These are phyloP conservation scores for Andrena camellia DNA, from an alignment of 2,888 invertebrate species.

Conservation along the genomic window DNA sequence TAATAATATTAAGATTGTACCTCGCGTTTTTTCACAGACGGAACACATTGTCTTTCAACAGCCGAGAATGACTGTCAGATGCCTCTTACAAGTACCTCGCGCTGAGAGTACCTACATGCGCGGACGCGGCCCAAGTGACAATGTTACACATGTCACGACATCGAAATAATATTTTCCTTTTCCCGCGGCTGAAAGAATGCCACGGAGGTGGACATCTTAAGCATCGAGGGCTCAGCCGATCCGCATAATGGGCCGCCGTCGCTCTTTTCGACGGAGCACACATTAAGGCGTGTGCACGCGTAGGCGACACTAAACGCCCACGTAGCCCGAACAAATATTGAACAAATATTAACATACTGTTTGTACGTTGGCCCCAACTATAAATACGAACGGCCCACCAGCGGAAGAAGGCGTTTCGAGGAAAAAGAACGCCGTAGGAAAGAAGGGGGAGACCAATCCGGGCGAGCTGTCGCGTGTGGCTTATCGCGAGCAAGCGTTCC, in stretches of 20 bases:
- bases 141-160: conserved; percentile 53
- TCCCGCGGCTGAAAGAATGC: conserved; percentile 34
- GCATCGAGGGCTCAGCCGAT: conserved; percentile 34
- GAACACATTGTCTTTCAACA: background rate
- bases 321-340: conserved; percentile 76
- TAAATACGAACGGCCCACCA: conserved; percentile 50
- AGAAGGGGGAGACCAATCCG: background rate
- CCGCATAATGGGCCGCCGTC: conserved; percentile 51
- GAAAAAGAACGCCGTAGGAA: background rate
- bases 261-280: conserved; percentile 56
- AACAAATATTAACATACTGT: conserved; percentile 76
- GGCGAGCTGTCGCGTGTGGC: background rate
- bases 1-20: background rate
- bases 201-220: conserved; percentile 49
- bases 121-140: conserved; percentile 10
- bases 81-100: background rate
- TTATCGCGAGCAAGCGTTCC: background rate
- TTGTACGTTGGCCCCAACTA: conserved; percentile 60
- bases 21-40: background rate
- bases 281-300: conserved; percentile 52
- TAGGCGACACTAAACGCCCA: conserved; percentile 71
- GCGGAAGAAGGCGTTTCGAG: conserved; percentile 30
- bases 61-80: background rate
- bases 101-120: too few relatives aligned
- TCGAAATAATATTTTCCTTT: conserved; percentile 61